A percentile compares a stretch with the other conserved stretches of the same genome.
Evolutionary conservation across 2,113 vertebrate genomes (phyloP).

Genomic region (Leucoraja erinaceus): DNA sequence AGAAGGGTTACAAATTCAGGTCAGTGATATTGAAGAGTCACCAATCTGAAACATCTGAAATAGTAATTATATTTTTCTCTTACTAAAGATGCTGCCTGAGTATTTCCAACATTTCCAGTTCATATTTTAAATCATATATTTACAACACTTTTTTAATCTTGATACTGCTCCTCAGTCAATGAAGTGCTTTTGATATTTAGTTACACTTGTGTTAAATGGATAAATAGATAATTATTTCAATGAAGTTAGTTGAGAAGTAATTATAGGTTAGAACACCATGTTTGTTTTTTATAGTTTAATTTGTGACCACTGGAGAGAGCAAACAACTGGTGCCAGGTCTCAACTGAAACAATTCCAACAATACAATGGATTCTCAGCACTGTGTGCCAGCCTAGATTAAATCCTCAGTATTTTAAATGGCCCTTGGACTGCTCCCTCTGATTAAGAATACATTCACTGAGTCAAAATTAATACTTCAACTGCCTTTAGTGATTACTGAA

Average conservation of each 20-base stretch:
- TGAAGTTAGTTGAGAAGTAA: not conserved
- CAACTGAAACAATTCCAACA: not conserved
- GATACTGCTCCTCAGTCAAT: not conserved
- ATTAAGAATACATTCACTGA: not conserved
- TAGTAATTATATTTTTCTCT: too few relatives aligned
- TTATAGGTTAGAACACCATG: not conserved
- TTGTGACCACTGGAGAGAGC: not conserved
- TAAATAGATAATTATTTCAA: not conserved
- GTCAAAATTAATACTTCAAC: not conserved
- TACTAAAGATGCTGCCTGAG: too few relatives aligned
- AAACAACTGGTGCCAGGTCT: too few relatives aligned
- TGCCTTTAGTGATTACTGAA: not conserved
- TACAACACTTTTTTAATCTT: not conserved
- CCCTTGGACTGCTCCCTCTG: not conserved
- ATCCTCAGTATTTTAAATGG: not conserved
- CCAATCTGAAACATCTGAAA: too few relatives aligned
- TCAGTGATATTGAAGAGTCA: too few relatives aligned
- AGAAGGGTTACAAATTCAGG: too few relatives aligned
- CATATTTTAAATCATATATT: not conserved
- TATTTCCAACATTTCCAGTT: too few relatives aligned
- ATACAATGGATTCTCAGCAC: not conserved
- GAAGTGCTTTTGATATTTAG: not conserved
- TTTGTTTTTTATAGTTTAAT: not conserved
- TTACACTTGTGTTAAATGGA: not conserved
- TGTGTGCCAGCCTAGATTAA: not conserved